These are phyloP conservation scores for Anarsia innoxiella DNA, from an alignment of 2,888 invertebrate genomes.

Conservation along the genomic window DNA sequence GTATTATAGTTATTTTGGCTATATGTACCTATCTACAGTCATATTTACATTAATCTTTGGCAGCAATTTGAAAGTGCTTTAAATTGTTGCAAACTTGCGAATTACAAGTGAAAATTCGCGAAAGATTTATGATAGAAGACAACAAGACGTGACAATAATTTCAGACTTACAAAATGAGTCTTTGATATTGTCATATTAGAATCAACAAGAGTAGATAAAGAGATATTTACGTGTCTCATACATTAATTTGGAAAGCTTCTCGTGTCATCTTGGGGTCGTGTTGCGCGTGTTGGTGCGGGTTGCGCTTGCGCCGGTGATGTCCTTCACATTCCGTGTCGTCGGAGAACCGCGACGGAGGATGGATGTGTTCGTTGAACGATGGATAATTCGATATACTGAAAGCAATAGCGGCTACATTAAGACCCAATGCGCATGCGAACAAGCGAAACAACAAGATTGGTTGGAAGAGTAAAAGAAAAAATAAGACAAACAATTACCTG, in stretches of 20 bases:
- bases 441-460: too few species aligned
- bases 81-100: too few species aligned
- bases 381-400: conserved; percentile 87
- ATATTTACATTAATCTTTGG: conserved; percentile 60
- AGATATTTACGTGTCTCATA: conserved; percentile 63
- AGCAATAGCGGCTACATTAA: too few species aligned
- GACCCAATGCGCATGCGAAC: too few species aligned
- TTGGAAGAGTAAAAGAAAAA: too few species aligned
- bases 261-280: conserved; percentile 66
- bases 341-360: conserved; percentile 91
- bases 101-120: too few species aligned
- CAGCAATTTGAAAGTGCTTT: conserved; percentile 36
- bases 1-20: conserved; percentile 34
- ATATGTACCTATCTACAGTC: conserved; percentile 50
- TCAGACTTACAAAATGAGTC: too few species aligned
- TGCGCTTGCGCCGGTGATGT: conserved; percentile 60
- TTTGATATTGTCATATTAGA: too few species aligned
- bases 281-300: conserved; percentile 34
- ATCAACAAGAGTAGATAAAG: too few species aligned
- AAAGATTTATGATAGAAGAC: too few species aligned
- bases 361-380: conserved; percentile 88
- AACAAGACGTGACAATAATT: too few species aligned
- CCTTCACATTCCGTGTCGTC: conserved; percentile 81
- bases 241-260: conserved; percentile 88
- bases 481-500: too few species aligned